A percentile compares a stretch with the other conserved stretches of the same genome.
These are phyloP conservation scores for Drosophila athabasca DNA, from an alignment of 1,140 invertebrate species.

Conservation along the genomic window DNA sequence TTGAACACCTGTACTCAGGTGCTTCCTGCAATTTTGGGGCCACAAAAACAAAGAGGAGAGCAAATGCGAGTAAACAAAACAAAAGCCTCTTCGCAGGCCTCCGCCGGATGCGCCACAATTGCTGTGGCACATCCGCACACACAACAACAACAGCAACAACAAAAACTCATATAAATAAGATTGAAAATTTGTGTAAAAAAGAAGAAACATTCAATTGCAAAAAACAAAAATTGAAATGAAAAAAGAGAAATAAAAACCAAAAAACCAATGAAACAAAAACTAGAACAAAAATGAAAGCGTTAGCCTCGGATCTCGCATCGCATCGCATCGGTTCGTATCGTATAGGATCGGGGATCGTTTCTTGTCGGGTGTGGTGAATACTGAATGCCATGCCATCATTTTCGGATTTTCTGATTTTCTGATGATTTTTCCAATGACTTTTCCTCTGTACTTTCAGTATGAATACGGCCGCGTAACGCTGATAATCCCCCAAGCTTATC, in stretches of 20 bases:
- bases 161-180: slow-evolving; percentile 73
- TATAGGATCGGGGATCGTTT: slow-evolving; percentile 38
- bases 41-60: slow-evolving; percentile 55
- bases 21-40: slow-evolving; percentile 76
- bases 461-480: slow-evolving; percentile 87
- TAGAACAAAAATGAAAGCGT: slow-evolving; percentile 53
- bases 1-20: slow-evolving; percentile 58
- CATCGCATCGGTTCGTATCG: slow-evolving; percentile 4
- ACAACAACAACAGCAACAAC: slow-evolving; percentile 28
- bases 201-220: slow-evolving; percentile 75
- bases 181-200: slow-evolving; percentile 72
- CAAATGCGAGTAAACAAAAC: slow-evolving; percentile 75
- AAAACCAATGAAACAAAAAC: slow-evolving; percentile 34
- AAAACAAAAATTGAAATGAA: slow-evolving; percentile 48
- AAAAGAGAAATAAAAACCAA: slow-evolving; percentile 21
- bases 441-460: slow-evolving; percentile 84
- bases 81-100: slow-evolving; percentile 23
- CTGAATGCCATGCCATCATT: slow-evolving; percentile 20
- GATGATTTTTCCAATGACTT: slow-evolving; percentile 57
- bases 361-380: slow-evolving; percentile 45
- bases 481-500: slow-evolving; percentile 88
- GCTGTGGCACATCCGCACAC: slow-evolving; percentile 54
- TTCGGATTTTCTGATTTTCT: not conserved
- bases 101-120: slow-evolving; percentile 37
- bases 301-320: slow-evolving; percentile 12